These are phyloP conservation scores for Ammodytes dubius DNA, from an alignment of 2,113 vertebrate genomes.

Conservation along the genomic window DNA sequence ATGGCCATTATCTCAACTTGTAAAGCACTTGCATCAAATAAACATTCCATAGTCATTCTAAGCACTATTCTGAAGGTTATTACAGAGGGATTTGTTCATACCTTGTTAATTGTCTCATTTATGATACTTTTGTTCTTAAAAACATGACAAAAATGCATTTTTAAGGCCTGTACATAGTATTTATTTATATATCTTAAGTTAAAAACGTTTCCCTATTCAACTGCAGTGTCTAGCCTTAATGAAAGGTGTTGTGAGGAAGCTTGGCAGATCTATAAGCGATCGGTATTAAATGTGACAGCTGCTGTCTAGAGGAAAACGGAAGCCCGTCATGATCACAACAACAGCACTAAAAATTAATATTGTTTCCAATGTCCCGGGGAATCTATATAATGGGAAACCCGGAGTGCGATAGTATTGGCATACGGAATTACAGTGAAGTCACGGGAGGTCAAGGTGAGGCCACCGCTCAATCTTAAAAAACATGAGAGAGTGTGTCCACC, in stretches of 20 bases:
- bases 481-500: slow-evolving; percentile 64
- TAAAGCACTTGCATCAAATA: too few species aligned
- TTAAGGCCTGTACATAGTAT: too few species aligned
- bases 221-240: neutral
- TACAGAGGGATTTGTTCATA: too few species aligned
- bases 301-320: slow-evolving; percentile 28
- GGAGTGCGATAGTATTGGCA: slow-evolving; percentile 27
- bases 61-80: too few species aligned
- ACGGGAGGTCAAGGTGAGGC: slow-evolving; percentile 71
- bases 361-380: slow-evolving; percentile 32
- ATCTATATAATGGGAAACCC: slow-evolving; percentile 37
- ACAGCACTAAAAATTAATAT: slow-evolving; percentile 17
- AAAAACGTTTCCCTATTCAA: too few species aligned
- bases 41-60: too few species aligned
- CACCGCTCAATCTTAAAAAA: slow-evolving; percentile 71
- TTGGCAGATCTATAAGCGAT: slow-evolving; percentile 20
- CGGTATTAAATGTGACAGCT: slow-evolving; percentile 39
- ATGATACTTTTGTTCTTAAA: too few species aligned
- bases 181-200: too few species aligned
- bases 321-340: slow-evolving; percentile 13
- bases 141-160: too few species aligned
- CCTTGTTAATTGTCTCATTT: too few species aligned
- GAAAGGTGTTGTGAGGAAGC: slow-evolving; percentile 4
- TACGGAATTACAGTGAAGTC: slow-evolving; percentile 51
- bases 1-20: too few species aligned